Conservation (phyloP, 2,797 vertebrate species). For the Heteromormyrus szaboi region DNA sequence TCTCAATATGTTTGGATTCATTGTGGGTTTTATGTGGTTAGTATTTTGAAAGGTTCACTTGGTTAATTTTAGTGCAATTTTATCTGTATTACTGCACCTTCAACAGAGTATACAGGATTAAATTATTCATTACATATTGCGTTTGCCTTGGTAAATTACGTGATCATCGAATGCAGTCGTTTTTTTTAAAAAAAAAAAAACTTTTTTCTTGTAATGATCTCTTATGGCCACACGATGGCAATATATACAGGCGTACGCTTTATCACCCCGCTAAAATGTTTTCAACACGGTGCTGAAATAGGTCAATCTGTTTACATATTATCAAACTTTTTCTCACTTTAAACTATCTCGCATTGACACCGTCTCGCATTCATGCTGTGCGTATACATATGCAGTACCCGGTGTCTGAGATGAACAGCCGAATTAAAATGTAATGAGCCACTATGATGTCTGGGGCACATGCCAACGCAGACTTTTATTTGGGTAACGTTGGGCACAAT, state of each 20-base stretch:
- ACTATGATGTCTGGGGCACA: constrained; percentile 6
- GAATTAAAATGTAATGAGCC: constrained; percentile 20
- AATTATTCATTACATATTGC: not conserved
- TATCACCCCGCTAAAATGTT: not conserved
- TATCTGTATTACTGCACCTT: not conserved
- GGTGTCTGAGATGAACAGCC: not conserved
- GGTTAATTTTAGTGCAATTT: not conserved
- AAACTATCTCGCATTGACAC: not conserved
- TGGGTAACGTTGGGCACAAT: constrained; percentile 19
- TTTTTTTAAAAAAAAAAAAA: not conserved
- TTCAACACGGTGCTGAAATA: not conserved
- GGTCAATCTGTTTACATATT: not conserved
- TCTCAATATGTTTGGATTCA: not conserved
- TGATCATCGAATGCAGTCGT: not conserved
- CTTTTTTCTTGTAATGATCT: not conserved
- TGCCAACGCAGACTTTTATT: constrained; percentile 14
- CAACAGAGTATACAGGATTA: not conserved
- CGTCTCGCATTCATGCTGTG: not conserved
- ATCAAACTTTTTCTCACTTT: not conserved
- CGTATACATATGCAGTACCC: not conserved
- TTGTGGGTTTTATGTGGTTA: not conserved
- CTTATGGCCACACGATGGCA: constrained; percentile 30
- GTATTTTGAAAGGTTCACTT: not conserved
- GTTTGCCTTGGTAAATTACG: not conserved
- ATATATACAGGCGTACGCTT: constrained; percentile 5